Evolutionary conservation across 30 jellyfish, hydroid and myxozoan species (phyloP).

Genomic region (Cassiopea xamachana): DNA sequence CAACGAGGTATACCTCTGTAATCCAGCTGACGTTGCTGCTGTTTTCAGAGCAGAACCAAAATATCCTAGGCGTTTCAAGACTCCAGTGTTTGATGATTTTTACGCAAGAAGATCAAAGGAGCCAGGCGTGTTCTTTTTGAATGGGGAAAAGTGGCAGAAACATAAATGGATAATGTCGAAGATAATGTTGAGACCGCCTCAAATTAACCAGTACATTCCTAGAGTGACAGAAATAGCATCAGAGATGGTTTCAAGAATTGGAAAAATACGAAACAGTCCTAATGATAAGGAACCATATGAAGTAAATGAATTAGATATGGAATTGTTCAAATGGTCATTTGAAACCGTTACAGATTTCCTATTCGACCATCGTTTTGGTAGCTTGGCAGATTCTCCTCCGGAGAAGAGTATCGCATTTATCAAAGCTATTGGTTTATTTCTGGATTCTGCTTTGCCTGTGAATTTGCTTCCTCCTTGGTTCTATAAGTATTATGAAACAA

Average conservation of each 20-base stretch:
- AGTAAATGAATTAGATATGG: constrained; percentile 58
- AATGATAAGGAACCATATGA: constrained; percentile 27
- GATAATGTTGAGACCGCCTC: constrained; percentile 75
- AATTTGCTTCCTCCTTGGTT: constrained; percentile 45
- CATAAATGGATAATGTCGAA: constrained; percentile 44
- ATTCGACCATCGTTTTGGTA: constrained; percentile 61
- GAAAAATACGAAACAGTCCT: constrained; percentile 18
- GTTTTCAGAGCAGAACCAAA: constrained; percentile 61
- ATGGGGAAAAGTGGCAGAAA: constrained; percentile 76
- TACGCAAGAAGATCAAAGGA: constrained; percentile 32
- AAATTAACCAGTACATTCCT: constrained; percentile 53
- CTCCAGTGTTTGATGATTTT: constrained; percentile 29
- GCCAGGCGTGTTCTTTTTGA: constrained; percentile 78
- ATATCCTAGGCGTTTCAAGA: constrained; percentile 46
- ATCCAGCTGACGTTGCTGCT: constrained; percentile 59
- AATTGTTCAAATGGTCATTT: constrained; percentile 80
- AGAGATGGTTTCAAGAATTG: constrained; percentile 39
- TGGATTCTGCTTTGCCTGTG: constrained; percentile 32
- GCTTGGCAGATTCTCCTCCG: constrained; percentile 55
- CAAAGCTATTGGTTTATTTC: constrained; percentile 61
- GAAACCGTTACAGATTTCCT: constrained; percentile 71
- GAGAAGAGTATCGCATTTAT: constrained; percentile 54
- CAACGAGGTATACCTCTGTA: constrained; percentile 26
- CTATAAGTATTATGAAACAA: constrained; percentile 39
- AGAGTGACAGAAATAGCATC: constrained; percentile 46